Base-by-base conservation (phyloP, 2,113 vertebrate species). In the Oncorhynchus clarkii region DNA sequence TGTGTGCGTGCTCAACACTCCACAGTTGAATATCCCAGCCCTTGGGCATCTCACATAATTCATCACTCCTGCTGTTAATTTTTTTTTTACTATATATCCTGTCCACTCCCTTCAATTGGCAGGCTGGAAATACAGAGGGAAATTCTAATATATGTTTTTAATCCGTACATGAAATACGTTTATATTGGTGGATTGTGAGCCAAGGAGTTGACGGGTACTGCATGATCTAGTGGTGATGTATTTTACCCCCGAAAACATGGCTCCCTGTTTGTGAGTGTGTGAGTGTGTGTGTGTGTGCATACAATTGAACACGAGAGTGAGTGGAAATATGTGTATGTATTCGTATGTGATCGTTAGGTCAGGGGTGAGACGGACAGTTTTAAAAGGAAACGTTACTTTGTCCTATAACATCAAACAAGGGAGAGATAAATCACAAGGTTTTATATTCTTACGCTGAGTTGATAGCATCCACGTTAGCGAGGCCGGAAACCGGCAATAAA, bases 381-480 rank as follows among this genome's bases (percentile, higher is more conserved):
- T 22, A 62, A 45, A 62, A 54, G 51, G 51, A 54, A 62, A 62
- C 2, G 9, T 62, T 2, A 62, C 59, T 8, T 62, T 62, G 18
- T 67, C 9, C 39, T 12, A 3, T 45, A 45, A 45, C 83, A 84
- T 84, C 1, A 20, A 79, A 72, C 71, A 27, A 72, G 22, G 27
- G 34, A 26, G 29, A 2, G 51, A 68, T 59, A 66, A 74, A 64
- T 27, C 39, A 73, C 3, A n/a, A 12, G 9, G 20, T 45, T 74
- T 74, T 57, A 71, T 88, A 87, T 87, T 72, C 84, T 84, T 89
- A 89, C 82, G 81, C 87, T 84, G 86, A 88, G 79, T 88, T 90
- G 90, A 91, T 92, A 87, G 90, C 90, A 89, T 85, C 83, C 82
- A 84, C 88, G 88, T 91, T 87, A 91, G 85, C 26, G 60, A 78